phyloP scores from a whole-genome alignment of 2,113 vertebrate genomes.

The Chionodraco myersi region DNA sequence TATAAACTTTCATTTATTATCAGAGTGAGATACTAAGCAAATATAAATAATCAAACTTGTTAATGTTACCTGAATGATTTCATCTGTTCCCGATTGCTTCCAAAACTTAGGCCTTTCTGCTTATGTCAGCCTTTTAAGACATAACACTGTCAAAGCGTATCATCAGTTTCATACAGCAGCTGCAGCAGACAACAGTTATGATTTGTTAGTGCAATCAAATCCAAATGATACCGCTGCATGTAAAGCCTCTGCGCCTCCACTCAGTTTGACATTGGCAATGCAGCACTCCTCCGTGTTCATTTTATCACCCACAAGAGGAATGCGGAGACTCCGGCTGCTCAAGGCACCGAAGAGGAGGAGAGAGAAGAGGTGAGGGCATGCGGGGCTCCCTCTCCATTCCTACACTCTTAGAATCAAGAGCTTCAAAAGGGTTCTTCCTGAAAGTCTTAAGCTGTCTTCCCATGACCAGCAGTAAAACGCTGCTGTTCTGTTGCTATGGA shows the following conservation, averaged over 20 bases:
- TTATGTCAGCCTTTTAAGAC: neutral
- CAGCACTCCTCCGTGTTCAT: conserved; percentile 55
- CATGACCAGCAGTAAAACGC: too few species aligned
- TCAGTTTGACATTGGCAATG: conserved; percentile 31
- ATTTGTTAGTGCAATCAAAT: conserved; percentile 57
- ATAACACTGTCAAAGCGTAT: neutral
- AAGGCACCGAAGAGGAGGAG: conserved; percentile 53
- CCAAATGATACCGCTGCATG: conserved; percentile 29
- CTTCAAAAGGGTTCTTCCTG: too few species aligned
- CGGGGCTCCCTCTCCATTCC: conserved; percentile 16
- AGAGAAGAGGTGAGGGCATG: neutral
- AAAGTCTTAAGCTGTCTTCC: too few species aligned
- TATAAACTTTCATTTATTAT: conserved; percentile 44
- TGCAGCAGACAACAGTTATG: conserved; percentile 33
- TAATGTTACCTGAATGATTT: conserved; percentile 22
- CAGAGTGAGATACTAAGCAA: conserved; percentile 25
- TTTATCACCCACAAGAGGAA: conserved; percentile 84
- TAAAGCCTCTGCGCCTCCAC: conserved; percentile 45
- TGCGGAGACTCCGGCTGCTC: conserved; percentile 73
- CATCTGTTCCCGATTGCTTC: conserved; percentile 11
- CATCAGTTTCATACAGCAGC: conserved; percentile 21
- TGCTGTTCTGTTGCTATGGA: too few species aligned
- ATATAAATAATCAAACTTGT: conserved; percentile 13
- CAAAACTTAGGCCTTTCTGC: neutral
- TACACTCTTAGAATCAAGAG: neutral